These are phyloP conservation scores for Diaperis boleti DNA, from an alignment of 2,888 invertebrate species.

Conservation along the genomic window DNA sequence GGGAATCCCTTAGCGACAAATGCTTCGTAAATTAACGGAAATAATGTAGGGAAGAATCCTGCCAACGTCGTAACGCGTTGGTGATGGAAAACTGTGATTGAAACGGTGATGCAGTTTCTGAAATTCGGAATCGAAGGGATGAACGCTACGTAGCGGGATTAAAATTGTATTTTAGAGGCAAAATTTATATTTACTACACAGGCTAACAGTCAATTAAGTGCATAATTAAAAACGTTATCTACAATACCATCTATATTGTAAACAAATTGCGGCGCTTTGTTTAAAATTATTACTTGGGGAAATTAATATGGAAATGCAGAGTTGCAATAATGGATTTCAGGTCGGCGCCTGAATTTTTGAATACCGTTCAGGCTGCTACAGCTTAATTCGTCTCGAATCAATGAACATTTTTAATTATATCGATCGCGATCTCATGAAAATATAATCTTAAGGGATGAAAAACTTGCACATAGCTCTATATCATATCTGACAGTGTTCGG, in stretches of 20 bases:
- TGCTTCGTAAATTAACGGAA: slow-evolving; percentile 50
- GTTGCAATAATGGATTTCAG: slow-evolving; percentile 19
- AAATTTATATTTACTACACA: slow-evolving; percentile 1
- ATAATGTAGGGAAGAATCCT: slow-evolving; percentile 46
- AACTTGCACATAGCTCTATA: too few relatives aligned
- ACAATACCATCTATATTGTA: slow-evolving; percentile 3
- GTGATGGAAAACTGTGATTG: slow-evolving; percentile 10
- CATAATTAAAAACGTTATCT: slow-evolving; percentile 23
- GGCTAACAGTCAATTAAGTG: slow-evolving; percentile 18
- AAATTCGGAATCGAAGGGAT: background rate
- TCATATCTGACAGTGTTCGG: too few relatives aligned
- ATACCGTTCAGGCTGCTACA: background rate
- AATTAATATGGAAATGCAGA: slow-evolving; percentile 25
- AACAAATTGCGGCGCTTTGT: slow-evolving; percentile 22
- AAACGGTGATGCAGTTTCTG: slow-evolving; percentile 17
- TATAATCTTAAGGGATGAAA: too few relatives aligned
- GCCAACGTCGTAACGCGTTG: slow-evolving; percentile 14
- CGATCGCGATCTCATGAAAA: too few relatives aligned
- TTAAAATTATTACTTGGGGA: slow-evolving; percentile 15
- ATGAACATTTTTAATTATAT: too few relatives aligned
- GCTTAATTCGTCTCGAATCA: slow-evolving; percentile 2
- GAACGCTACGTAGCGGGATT: background rate
- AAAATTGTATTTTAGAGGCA: slow-evolving; percentile 25
- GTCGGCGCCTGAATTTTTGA: background rate
- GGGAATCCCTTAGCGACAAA: slow-evolving; percentile 46